These are phyloP conservation scores for Phyllotis vaccarum DNA, from an alignment of 2,797 vertebrate species.

Conservation along the genomic window DNA sequence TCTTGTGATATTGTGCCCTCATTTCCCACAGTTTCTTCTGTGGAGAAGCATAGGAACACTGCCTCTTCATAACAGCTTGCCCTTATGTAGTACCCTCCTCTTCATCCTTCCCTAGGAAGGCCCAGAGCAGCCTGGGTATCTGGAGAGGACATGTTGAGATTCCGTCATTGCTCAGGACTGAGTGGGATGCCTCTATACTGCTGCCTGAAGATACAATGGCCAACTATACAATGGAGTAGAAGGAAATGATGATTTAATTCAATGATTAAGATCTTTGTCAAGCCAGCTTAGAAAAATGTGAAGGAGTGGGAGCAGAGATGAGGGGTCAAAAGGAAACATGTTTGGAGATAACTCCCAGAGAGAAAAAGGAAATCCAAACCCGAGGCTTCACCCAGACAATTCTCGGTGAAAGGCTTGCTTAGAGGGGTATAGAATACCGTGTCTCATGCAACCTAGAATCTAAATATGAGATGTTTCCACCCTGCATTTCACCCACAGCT, in stretches of 20 bases:
- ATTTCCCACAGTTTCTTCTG: slow-evolving; percentile 78
- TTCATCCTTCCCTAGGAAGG: not conserved
- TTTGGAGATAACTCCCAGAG: slow-evolving; percentile 53
- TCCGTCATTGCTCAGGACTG: not conserved
- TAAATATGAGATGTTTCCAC: slow-evolving; percentile 85
- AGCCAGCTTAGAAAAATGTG: slow-evolving; percentile 51
- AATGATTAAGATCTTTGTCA: slow-evolving; percentile 77
- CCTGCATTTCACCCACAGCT: slow-evolving; percentile 71
- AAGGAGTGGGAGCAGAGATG: slow-evolving; percentile 41
- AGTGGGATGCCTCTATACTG: not conserved
- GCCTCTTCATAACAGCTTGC: slow-evolving; percentile 43
- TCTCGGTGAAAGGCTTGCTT: slow-evolving; percentile 80
- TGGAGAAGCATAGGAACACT: slow-evolving; percentile 69
- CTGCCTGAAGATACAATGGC: not conserved
- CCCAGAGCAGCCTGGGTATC: not conserved
- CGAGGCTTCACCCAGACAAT: slow-evolving; percentile 76
- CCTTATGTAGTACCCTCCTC: not conserved
- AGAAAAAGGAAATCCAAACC: slow-evolving; percentile 58
- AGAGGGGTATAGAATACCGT: slow-evolving; percentile 82
- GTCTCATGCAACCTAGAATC: slow-evolving; percentile 83
- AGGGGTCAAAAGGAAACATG: slow-evolving; percentile 45
- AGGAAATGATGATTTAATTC: slow-evolving; percentile 75
- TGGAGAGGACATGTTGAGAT: not conserved
- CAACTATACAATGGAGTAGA: slow-evolving; percentile 63
- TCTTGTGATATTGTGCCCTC: slow-evolving; percentile 50